Base-by-base conservation (phyloP, 2,113 vertebrate species). In the Sinocyclocheilus grahami region DNA sequence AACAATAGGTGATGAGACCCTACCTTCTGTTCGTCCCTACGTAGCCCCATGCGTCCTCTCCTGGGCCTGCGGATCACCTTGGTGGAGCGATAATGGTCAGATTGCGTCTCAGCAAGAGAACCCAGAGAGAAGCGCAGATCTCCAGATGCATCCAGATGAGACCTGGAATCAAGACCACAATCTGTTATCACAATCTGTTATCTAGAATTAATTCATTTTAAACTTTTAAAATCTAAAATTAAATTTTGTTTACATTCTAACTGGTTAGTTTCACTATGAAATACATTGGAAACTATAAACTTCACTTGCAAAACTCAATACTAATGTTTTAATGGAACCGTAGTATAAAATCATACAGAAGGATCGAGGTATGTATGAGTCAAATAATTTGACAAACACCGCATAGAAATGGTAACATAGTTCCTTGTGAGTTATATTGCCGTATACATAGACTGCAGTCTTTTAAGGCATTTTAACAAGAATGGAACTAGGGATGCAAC, bases 91-190 rank as follows among this genome's bases (percentile, higher is more conserved):
- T 98, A 99, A 86, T 96, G 95, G 88, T 99, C 98, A 30, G 97
- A 93, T 91, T 98, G 98, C 80, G 96, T 97, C 80, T 99, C 98
- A 60, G 97, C 97, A 33, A 99, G 92, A 39, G 98, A 98, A 20
- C 97, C 96, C 84, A 99, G 91, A 0, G 98, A 99, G 90, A 97
- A 99, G 4, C 97, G 94, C 77, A 98, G 91, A 91, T 99, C 98
- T 58, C 95, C 89, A 0, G 98, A 98, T 14, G 97, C 94, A 86
- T 99, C 98, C 86, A 99, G 93, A 85, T 98, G 98, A 93, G 98
- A 95, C 90, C 98, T 99, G 88, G 5, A 69, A 91, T 6, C 13
- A 78, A 85, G 69, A 80, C 39, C 76, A 78, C 24, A 78, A 33
- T 78, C 51, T 10, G 10, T 55, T 27, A 30, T 74, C 20, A 78